These are phyloP conservation scores for Dromococcyx pavoninus DNA, from an alignment of 2,797 vertebrate species.

Conservation along the genomic window DNA sequence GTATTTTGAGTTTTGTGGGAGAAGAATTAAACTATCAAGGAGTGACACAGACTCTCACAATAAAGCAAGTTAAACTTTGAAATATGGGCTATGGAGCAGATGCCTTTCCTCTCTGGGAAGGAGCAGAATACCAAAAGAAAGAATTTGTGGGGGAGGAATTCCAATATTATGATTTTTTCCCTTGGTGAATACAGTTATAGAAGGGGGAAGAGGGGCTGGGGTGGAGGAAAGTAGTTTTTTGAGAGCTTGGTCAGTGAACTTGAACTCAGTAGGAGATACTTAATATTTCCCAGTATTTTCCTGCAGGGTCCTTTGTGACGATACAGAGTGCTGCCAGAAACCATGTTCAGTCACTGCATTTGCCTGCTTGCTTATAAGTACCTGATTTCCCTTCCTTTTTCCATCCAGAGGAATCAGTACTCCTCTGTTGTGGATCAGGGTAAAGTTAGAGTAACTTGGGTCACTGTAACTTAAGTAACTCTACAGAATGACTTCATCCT, in stretches of 20 bases:
- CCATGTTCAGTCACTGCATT: neutral
- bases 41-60: neutral
- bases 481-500: neutral
- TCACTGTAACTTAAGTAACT: neutral
- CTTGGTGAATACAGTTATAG: neutral
- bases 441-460: neutral
- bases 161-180: neutral
- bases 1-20: neutral
- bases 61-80: neutral
- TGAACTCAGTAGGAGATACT: neutral
- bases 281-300: neutral
- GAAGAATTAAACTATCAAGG: neutral
- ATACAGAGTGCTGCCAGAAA: neutral
- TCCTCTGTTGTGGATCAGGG: neutral
- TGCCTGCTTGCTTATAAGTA: neutral
- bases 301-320: neutral
- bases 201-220: neutral
- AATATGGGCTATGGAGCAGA: neutral
- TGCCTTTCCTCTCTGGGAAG: neutral
- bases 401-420: neutral
- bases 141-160: conserved; percentile 25
- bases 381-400: neutral
- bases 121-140: neutral
- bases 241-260: neutral
- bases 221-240: neutral